Conservation (phyloP, 2,113 vertebrate species). For the Hypanus sabinus region DNA sequence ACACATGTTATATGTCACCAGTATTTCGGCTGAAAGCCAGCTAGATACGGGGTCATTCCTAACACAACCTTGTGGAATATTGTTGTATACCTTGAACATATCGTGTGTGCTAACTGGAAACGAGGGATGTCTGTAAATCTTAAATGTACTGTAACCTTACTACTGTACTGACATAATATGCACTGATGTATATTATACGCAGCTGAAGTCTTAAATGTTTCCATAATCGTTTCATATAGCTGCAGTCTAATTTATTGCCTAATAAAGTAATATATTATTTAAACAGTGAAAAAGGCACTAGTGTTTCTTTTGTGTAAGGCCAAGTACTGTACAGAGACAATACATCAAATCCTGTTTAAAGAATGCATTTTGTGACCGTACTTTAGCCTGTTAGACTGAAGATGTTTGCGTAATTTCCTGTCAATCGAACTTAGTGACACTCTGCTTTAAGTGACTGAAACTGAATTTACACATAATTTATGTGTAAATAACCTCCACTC, state of each 20-base stretch:
- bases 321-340: background rate
- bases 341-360: background rate
- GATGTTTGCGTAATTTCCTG: background rate
- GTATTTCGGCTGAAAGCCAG: background rate
- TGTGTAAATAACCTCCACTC: background rate
- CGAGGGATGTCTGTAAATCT: slow-evolving; percentile 17
- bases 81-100: slow-evolving; percentile 25
- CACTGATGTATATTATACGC: slow-evolving; percentile 37
- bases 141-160: slow-evolving; percentile 28
- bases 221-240: slow-evolving; percentile 24
- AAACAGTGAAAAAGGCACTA: background rate
- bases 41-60: background rate
- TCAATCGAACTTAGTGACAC: background rate
- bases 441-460: background rate
- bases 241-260: slow-evolving; percentile 34
- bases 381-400: background rate
- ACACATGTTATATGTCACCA: background rate
- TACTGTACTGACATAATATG: background rate
- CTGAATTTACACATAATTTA: background rate
- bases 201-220: slow-evolving; percentile 29
- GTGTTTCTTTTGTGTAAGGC: background rate
- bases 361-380: background rate
- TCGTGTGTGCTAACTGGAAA: slow-evolving; percentile 3
- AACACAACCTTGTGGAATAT: background rate
- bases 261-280: slow-evolving; percentile 38